These are phyloP conservation scores for Lateolabrax maculatus DNA, from an alignment of 2,797 vertebrate genomes.

Conservation along the genomic window DNA sequence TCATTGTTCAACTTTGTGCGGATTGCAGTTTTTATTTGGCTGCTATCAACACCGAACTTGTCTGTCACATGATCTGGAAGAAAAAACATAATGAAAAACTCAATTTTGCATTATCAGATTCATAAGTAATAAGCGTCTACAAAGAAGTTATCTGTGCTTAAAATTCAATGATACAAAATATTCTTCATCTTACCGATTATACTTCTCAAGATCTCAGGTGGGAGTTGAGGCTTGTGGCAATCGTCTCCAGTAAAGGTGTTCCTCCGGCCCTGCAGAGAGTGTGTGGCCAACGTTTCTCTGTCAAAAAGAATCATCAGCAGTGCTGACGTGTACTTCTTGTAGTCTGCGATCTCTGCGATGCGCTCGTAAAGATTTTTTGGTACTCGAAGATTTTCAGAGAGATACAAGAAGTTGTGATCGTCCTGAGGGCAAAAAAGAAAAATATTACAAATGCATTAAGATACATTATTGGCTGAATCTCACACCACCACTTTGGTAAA, in stretches of 20 bases:
- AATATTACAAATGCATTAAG: background rate
- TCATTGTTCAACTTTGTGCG: slow-evolving; percentile 85
- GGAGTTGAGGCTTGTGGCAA: slow-evolving; percentile 82
- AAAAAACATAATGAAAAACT: background rate
- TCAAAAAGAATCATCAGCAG: slow-evolving; percentile 84
- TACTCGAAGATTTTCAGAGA: slow-evolving; percentile 78
- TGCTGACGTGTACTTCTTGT: slow-evolving; percentile 83
- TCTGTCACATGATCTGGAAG: slow-evolving; percentile 76
- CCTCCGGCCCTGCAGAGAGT: slow-evolving; percentile 83
- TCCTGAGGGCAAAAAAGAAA: slow-evolving; percentile 62
- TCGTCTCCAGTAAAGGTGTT: slow-evolving; percentile 78
- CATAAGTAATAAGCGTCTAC: background rate
- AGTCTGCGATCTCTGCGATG: slow-evolving; percentile 80
- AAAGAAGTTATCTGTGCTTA: background rate
- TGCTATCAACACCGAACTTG: slow-evolving; percentile 80
- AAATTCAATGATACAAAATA: background rate
- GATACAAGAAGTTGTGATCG: slow-evolving; percentile 72
- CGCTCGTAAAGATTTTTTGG: slow-evolving; percentile 81
- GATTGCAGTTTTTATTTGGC: slow-evolving; percentile 82
- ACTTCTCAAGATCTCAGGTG: slow-evolving; percentile 79
- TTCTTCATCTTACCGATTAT: slow-evolving; percentile 72
- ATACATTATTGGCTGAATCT: background rate
- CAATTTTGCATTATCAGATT: background rate
- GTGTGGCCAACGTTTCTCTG: slow-evolving; percentile 83
- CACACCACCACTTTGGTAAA: background rate